Evolutionary conservation across 2,888 invertebrate genomes (phyloP).

Genomic region (Odontomyia ornata): DNA sequence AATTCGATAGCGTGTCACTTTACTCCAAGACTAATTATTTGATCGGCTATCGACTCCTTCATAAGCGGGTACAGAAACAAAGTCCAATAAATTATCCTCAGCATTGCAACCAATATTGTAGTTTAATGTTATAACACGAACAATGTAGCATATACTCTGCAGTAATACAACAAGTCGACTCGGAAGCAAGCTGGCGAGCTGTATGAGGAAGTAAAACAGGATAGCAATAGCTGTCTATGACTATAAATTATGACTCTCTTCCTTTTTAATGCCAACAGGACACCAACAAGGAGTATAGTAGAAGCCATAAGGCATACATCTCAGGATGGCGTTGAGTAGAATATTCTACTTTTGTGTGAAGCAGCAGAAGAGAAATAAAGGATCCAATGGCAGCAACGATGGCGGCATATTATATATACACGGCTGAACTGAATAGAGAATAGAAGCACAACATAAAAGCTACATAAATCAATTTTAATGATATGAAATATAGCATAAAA

Average conservation of each 20-base stretch:
- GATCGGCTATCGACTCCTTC: too few species aligned
- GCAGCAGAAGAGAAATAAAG: background rate
- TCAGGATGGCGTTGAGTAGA: slow-evolving; percentile 1
- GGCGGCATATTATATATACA: background rate
- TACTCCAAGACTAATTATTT: too few species aligned
- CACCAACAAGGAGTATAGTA: background rate
- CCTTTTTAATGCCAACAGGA: slow-evolving; percentile 20
- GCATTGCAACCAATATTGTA: background rate
- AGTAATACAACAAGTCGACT: slow-evolving; percentile 10
- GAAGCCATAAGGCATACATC: slow-evolving; percentile 27
- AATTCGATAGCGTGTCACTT: too few species aligned
- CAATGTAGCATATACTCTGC: slow-evolving; percentile 23
- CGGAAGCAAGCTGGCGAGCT: too few species aligned
- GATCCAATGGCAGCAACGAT: slow-evolving; percentile 1
- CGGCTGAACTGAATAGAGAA: background rate
- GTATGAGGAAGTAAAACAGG: background rate
- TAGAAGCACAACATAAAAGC: slow-evolving; percentile 29
- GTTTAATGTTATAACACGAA: slow-evolving; percentile 17
- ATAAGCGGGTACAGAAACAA: background rate
- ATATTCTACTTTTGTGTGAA: background rate
- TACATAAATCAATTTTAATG: slow-evolving; percentile 47
- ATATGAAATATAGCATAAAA: slow-evolving; percentile 29
- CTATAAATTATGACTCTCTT: slow-evolving; percentile 38
- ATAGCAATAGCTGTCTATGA: slow-evolving; percentile 18
- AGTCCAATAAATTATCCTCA: slow-evolving; percentile 16